Conservation (phyloP, 2,888 invertebrate genomes). For the Lapara coniferarum region DNA sequence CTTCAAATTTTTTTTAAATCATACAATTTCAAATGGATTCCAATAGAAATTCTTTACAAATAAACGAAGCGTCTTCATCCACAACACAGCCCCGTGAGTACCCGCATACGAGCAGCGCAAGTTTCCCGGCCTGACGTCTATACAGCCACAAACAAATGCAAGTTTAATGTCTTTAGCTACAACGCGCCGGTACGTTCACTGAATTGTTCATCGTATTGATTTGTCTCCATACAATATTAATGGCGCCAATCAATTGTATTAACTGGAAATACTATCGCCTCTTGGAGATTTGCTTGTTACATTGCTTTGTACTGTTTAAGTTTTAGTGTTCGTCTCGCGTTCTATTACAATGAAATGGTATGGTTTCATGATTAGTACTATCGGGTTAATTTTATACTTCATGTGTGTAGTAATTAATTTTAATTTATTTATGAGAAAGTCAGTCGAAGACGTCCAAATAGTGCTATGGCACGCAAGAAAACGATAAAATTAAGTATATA, state of each 20-base stretch:
- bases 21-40: too few species aligned
- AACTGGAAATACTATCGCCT: not conserved
- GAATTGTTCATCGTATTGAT: slow-evolving; percentile 25
- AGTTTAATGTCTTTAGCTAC: slow-evolving; percentile 62
- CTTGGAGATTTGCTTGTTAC: not conserved
- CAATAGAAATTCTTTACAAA: not conserved
- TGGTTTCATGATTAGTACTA: too few species aligned
- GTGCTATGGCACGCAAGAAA: too few species aligned
- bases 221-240: slow-evolving; percentile 17
- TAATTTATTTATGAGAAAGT: too few species aligned
- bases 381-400: too few species aligned
- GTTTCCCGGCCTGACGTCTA: slow-evolving; percentile 58
- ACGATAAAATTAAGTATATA: too few species aligned
- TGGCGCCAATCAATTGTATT: slow-evolving; percentile 18
- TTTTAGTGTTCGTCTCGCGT: not conserved
- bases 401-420: too few species aligned
- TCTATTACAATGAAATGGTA: too few species aligned
- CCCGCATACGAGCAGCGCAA: slow-evolving; percentile 44
- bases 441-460: too few species aligned
- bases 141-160: slow-evolving; percentile 74
- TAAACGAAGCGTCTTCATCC: not conserved
- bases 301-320: not conserved
- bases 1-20: too few species aligned
- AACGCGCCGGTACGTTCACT: slow-evolving; percentile 12
- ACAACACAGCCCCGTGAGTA: slow-evolving; percentile 39